Base-by-base conservation (phyloP, 1,140 invertebrate species). In the Micrasema minimum region DNA sequence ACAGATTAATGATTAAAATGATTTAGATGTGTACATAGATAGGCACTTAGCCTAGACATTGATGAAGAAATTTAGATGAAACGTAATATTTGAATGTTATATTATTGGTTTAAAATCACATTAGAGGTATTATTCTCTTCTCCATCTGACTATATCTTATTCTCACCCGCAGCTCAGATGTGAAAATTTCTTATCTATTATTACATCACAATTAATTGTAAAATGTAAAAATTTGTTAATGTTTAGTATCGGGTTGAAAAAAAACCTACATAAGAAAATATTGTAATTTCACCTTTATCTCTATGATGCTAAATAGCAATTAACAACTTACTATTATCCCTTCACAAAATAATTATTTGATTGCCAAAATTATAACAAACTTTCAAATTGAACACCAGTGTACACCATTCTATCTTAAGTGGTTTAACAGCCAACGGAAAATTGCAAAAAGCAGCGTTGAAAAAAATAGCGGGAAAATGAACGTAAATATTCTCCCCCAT, bases 341-440 rank as follows among this genome's bases (percentile, higher is more conserved):
- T 51, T 51, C 48, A 57, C n/a, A 57, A 16, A 57, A 35, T 37
- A 57, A 57, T 57, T 37, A 37, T 37, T 57, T 14, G n/a, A 16
- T 16, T 20, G 46, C 10, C 14, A 31, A 31, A 31, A 16, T 16
- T 48, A 10, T 20, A 48, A n/a, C n/a, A n/a, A n/a, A n/a, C n/a
- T n/a, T n/a, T n/a, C 46, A 22, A 16, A 35, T 38, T 9, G 4
- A n/a, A 11, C 16, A 41, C 37, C 55, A 9, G 12, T 22, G 35
- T 38, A 35, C 22, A 6, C 55, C 55, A 59, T 41, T 59, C 38
- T 59, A 16, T 18, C 38, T 16, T 59, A 41, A 59, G 55, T 59
- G 55, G 31, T 59, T 59, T 41, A 59, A 22, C 12, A 59, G 55
- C 55, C 55, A 38, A 41, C 11, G n/a, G n/a, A 59, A 59, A 14